phyloP scores from a whole-genome alignment of 2,113 vertebrate species.

The Saimiri boliviensis region DNA sequence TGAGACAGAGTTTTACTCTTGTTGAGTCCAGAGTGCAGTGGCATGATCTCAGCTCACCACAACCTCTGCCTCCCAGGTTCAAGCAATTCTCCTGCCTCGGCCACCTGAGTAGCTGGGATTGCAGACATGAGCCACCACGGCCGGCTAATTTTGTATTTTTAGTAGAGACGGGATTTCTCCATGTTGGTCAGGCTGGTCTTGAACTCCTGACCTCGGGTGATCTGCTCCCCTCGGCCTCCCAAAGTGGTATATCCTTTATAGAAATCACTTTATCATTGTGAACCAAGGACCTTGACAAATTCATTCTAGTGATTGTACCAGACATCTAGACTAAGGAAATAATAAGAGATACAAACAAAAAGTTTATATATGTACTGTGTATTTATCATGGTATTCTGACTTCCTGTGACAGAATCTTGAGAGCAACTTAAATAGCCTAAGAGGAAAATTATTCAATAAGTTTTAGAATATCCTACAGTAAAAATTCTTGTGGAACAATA shows the following conservation, averaged over 20 bases:
- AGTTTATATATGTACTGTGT: background rate
- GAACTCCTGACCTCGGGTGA: no score
- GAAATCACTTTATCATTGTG: background rate
- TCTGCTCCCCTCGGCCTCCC: no score
- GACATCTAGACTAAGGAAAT: background rate
- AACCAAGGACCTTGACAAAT: background rate
- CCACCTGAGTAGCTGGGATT: no score
- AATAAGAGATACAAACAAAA: background rate
- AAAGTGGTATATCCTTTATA: background rate
- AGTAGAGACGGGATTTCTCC: no score
- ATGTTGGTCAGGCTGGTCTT: no score
- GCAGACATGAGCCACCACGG: no score
- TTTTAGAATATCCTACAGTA: background rate
- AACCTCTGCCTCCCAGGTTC: no score
- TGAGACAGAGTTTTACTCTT: no score
- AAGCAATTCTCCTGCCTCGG: no score
- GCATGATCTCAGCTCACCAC: no score
- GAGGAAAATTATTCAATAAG: background rate
- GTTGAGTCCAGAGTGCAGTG: no score
- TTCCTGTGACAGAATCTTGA: background rate
- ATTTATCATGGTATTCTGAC: background rate
- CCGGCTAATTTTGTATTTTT: no score
- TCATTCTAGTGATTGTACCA: background rate
- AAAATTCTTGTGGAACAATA: background rate
- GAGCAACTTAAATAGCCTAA: background rate